Base-by-base conservation (phyloP, 2,797 vertebrate species). In the Psittacula echo region DNA sequence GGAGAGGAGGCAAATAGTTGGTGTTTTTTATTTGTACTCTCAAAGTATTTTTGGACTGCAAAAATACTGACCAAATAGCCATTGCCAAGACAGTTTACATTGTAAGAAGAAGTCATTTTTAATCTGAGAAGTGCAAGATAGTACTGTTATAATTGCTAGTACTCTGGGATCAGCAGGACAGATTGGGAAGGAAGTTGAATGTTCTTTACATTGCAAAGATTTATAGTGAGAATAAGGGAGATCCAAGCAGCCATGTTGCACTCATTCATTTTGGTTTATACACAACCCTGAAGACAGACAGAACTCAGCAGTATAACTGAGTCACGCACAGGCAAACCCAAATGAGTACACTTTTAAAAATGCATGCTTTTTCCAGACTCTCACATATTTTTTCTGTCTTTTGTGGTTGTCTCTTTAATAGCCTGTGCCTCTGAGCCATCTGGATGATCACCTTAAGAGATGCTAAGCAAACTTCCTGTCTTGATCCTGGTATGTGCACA, bases 191-290 rank as follows among this genome's bases (percentile, higher is more conserved):
- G 10, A 76, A 84, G 29, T 11, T 56, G 26, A 91, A n/a, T 5
- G 4, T 7, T n/a, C 23, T 73, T 88, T n/a, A 87, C 17, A 29
- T 29, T 79, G 61, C 24, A 71, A 67, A 78, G 47, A 62, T 45
- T 71, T 5, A 29, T 27, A n/a, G 26, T 37, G 56, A 84, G 45
- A 85, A 23, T 14, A 78, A 84, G 19, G 23, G 29, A 82, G 6
- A 51, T 48, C 51, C 26, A 60, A 39, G 21, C 15, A 76, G 14
- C 12, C 50, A 34, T 0, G 0, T 5, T 39, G 22, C 7, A 21
- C 29, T 78, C 26, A 22, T 85, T 86, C 24, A 44, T 56, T 94
- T 81, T 54, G 39, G 16, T 77, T 92, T 87, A 21, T 29, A 56
- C 3, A 8, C 22, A 53, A 42, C 42, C 2, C 1, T 34, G 60